phyloP scores from a whole-genome alignment of 2,113 vertebrate species.

The Onychostoma macrolepis region DNA sequence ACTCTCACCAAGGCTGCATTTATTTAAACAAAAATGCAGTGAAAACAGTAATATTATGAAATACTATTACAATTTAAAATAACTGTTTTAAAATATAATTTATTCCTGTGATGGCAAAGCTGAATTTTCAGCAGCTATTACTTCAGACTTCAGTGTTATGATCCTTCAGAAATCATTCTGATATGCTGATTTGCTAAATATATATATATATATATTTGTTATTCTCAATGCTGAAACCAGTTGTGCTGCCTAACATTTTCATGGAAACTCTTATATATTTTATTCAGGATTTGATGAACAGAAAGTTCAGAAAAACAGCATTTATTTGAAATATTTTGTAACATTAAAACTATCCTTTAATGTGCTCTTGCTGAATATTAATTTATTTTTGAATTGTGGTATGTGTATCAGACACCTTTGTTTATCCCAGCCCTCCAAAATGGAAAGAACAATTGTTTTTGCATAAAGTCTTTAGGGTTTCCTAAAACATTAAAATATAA shows the following conservation, averaged over 20 bases:
- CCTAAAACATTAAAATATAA: slow-evolving; percentile 26
- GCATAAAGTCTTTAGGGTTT: slow-evolving; percentile 34
- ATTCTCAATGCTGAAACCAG: neutral
- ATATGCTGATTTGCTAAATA: neutral
- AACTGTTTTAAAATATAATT: neutral
- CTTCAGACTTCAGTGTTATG: neutral
- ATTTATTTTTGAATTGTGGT: neutral
- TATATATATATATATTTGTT: no score
- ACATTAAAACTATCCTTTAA: neutral
- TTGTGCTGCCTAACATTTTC: neutral
- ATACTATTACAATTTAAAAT: neutral
- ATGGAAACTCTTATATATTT: neutral
- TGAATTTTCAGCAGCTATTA: neutral
- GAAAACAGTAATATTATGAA: neutral
- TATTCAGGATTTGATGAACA: neutral
- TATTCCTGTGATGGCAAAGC: neutral
- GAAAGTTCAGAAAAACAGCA: neutral
- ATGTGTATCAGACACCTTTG: neutral
- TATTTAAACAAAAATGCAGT: neutral
- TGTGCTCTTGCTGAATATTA: neutral
- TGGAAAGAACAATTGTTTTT: slow-evolving; percentile 24
- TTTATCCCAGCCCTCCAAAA: slow-evolving; percentile 14
- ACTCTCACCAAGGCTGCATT: neutral
- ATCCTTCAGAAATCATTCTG: neutral
- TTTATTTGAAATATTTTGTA: neutral